Percentiles rank a stretch among this genome's conserved stretches.
Evolutionary conservation across 2,888 invertebrate genomes (phyloP).

Genomic region (Philaethria dido): DNA sequence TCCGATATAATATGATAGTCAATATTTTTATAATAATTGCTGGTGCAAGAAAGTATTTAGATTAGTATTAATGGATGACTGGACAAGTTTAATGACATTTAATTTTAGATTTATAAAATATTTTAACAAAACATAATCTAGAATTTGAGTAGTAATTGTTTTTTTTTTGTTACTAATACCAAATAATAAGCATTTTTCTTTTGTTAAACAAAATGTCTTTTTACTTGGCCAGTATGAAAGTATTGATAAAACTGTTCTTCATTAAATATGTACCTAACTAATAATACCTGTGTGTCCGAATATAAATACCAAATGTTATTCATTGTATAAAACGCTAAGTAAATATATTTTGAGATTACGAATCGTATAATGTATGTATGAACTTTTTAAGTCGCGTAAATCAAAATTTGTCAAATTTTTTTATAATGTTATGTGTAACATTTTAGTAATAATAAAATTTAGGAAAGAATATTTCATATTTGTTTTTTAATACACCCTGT

Average conservation of each 20-base stretch:
- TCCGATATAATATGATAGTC: conserved; percentile 65
- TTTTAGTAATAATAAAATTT: conserved; percentile 74
- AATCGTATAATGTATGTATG: conserved; percentile 60
- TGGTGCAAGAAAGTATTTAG: conserved; percentile 68
- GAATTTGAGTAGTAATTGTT: conserved; percentile 23
- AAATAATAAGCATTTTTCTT: conserved; percentile 22
- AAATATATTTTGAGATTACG: conserved; percentile 75
- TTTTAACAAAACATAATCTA: conserved; percentile 3
- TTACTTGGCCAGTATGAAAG: conserved; percentile 41
- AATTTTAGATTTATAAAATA: conserved; percentile 2
- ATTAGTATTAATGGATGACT: conserved; percentile 56
- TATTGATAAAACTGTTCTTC: conserved; percentile 46
- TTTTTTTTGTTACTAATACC: conserved; percentile 17
- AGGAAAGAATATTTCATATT: conserved; percentile 55
- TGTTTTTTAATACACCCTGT: conserved; percentile 39
- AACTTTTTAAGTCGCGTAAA: conserved; percentile 47
- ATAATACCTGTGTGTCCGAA: conserved; percentile 44
- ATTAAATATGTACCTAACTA: conserved; percentile 39
- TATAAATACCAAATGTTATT: conserved; percentile 63
- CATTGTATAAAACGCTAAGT: conserved; percentile 63
- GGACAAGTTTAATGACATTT: conserved; percentile 47
- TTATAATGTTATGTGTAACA: conserved; percentile 72
- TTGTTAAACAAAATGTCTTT: conserved; percentile 39
- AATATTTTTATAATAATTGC: conserved; percentile 73
- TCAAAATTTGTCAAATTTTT: conserved; percentile 61